A percentile compares a stretch with the other conserved stretches of the same genome.
Evolutionary conservation across 2,797 vertebrate species (phyloP).

Genomic region (Myotis daubentonii): DNA sequence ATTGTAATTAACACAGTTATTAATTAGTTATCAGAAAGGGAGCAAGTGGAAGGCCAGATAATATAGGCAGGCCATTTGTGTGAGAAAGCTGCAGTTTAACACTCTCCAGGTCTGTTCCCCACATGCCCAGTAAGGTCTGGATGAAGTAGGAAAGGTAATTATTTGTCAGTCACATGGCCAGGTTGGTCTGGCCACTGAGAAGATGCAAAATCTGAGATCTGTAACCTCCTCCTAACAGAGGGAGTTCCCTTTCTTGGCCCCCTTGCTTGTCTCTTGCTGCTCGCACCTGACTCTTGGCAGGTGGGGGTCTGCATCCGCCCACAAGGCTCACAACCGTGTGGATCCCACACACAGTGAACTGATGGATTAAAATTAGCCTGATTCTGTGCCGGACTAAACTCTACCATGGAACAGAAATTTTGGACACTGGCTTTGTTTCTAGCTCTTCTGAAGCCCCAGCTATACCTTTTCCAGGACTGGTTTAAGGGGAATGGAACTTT

Average conservation of each 20-base stretch:
- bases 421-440: background rate
- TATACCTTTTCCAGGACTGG: background rate
- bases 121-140: background rate
- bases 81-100: background rate
- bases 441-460: background rate
- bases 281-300: background rate
- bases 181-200: no score
- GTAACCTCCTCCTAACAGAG: background rate
- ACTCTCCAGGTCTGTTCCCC: background rate
- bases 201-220: background rate
- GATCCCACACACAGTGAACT: background rate
- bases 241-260: background rate
- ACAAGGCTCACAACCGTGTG: background rate
- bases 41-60: background rate
- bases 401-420: background rate
- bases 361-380: background rate
- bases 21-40: background rate
- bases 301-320: background rate
- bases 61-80: background rate
- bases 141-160: background rate
- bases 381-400: background rate
- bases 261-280: background rate
- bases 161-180: background rate
- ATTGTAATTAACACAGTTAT: background rate
- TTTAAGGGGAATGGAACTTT: background rate